Evolutionary conservation across 2,113 vertebrate species (phyloP).

Genomic region (Pituophis catenifer): DNA sequence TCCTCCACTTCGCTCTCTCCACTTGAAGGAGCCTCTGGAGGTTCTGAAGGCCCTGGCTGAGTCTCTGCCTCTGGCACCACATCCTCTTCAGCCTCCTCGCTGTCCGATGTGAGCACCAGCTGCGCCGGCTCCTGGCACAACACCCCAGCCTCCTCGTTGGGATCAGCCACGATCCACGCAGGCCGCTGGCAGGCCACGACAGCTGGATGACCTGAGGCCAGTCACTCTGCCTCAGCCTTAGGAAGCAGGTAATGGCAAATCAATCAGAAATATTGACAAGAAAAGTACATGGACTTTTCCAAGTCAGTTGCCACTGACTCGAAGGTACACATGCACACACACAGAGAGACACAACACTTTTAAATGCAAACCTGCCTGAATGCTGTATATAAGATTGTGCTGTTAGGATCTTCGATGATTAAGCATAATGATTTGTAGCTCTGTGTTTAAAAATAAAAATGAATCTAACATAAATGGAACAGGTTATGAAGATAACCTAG

Average conservation of each 20-base stretch:
- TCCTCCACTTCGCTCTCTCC: no score
- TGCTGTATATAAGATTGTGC: neutral
- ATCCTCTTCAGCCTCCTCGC: no score
- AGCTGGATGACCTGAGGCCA: neutral
- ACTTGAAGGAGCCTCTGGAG: no score
- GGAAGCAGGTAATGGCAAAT: neutral
- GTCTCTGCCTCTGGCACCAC: no score
- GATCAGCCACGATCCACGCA: no score
- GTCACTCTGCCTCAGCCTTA: neutral
- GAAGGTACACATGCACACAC: neutral
- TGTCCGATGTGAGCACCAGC: no score
- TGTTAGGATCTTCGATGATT: neutral
- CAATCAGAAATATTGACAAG: neutral
- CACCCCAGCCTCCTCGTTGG: no score
- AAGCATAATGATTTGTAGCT: neutral
- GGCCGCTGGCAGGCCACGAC: no score
- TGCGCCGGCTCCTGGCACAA: no score
- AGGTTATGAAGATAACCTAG: neutral
- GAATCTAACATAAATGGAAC: neutral
- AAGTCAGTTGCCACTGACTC: neutral
- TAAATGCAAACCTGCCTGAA: neutral
- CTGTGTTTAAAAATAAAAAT: neutral
- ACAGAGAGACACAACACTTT: neutral
- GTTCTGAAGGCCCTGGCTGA: no score
- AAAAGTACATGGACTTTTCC: neutral